Conservation (phyloP, 2,888 invertebrate genomes). For the Luffia ferchaultella region DNA sequence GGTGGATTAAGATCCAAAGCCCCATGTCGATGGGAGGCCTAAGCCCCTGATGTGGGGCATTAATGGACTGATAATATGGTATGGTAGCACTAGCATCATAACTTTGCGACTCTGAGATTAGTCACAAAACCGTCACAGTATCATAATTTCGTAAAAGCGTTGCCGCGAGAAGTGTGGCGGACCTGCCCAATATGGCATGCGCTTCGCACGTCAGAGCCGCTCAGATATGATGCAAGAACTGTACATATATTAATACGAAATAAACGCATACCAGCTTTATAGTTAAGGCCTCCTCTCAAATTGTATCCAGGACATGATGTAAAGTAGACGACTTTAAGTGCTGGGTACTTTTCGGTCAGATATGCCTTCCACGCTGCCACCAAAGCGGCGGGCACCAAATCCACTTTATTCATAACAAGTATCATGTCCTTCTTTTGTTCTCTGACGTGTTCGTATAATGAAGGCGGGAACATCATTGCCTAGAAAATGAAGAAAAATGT, state of each 20-base stretch:
- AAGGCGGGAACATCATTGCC: constrained; percentile 89
- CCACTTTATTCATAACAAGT: constrained; percentile 91
- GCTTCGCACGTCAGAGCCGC: too few species aligned
- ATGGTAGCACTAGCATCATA: too few species aligned
- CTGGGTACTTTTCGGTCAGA: constrained; percentile 74
- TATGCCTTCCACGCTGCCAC: constrained; percentile 90
- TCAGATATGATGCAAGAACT: too few species aligned
- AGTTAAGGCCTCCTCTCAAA: constrained; percentile 62
- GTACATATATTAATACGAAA: neutral
- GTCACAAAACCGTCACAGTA: too few species aligned
- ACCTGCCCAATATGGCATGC: too few species aligned
- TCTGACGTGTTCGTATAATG: constrained; percentile 79
- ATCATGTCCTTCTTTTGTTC: constrained; percentile 85
- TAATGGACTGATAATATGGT: too few species aligned
- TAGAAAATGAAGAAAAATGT: constrained; percentile 28
- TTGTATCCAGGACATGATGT: constrained; percentile 84
- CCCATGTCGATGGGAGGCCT: too few species aligned
- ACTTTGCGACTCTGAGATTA: too few species aligned
- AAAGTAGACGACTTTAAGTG: constrained; percentile 80
- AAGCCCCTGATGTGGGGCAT: too few species aligned
- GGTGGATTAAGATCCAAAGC: too few species aligned
- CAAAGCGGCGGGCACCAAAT: constrained; percentile 81
- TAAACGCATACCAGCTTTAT: constrained; percentile 48
- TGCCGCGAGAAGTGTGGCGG: too few species aligned
- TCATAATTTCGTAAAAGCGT: too few species aligned